These are phyloP conservation scores for Tetanocera ferruginea DNA, from an alignment of 2,888 invertebrate genomes.

Conservation along the genomic window DNA sequence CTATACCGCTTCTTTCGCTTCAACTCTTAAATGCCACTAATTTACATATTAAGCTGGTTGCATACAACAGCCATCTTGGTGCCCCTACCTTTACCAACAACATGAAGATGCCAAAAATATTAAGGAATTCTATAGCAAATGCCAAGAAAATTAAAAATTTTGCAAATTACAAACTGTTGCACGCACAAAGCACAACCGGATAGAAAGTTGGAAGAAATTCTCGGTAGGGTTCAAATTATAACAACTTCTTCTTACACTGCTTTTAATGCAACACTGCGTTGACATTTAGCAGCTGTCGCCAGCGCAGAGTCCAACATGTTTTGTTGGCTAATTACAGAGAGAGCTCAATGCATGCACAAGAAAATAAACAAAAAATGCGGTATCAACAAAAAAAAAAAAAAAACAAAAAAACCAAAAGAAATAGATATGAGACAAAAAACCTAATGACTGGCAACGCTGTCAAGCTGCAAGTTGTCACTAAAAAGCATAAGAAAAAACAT, in stretches of 20 bases:
- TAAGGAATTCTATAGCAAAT: conserved; percentile 15
- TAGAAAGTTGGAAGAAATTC: neutral
- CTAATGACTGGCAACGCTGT: neutral
- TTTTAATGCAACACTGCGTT: neutral
- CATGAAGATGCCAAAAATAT: neutral
- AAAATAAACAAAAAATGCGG: too few species aligned
- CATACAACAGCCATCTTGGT: neutral
- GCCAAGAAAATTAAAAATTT: conserved; percentile 16
- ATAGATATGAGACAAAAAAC: neutral
- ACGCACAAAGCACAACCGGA: conserved; percentile 1
- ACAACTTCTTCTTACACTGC: neutral
- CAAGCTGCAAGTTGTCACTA: conserved; percentile 11
- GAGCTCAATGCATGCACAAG: conserved; percentile 26
- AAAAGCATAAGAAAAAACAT: conserved; percentile 18
- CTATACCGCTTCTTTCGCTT: neutral
- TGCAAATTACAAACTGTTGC: conserved; percentile 60
- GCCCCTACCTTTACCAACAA: neutral
- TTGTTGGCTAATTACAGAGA: conserved; percentile 45
- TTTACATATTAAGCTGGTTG: conserved; percentile 25
- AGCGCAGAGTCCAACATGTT: conserved; percentile 6
- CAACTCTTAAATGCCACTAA: neutral
- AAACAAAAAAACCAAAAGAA: neutral
- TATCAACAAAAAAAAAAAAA: neutral
- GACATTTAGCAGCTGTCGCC: conserved; percentile 34
- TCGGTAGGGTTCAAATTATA: neutral